A percentile compares a stretch with the other conserved stretches of the same genome.
phyloP scores from a whole-genome alignment of 2,888 invertebrate species.

The Nephrotoma flavescens region DNA sequence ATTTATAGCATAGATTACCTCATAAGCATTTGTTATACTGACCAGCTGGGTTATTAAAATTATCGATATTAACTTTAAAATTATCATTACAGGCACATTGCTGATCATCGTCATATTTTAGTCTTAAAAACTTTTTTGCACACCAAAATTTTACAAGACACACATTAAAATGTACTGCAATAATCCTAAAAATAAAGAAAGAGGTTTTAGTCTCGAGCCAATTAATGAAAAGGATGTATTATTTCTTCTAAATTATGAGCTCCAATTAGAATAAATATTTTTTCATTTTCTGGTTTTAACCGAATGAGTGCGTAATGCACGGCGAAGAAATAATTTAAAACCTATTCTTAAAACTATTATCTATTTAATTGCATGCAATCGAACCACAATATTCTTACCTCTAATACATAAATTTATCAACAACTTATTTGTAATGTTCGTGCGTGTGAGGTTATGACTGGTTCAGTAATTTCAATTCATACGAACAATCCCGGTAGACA shows the following conservation, averaged over 20 bases:
- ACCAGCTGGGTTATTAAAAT: neutral
- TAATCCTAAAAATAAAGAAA: neutral
- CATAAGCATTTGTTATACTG: neutral
- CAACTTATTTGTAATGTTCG: neutral
- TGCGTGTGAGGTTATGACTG: neutral
- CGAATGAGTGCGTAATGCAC: neutral
- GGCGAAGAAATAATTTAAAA: neutral
- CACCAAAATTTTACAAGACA: neutral
- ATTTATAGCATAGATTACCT: constrained; percentile 75
- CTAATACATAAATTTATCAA: neutral
- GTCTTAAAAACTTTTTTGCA: neutral
- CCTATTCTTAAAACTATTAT: neutral
- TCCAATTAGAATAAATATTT: neutral
- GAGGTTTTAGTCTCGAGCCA: no score
- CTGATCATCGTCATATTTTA: neutral
- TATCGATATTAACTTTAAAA: neutral
- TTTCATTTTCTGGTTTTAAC: neutral
- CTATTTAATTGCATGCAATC: neutral
- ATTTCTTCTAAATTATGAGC: neutral
- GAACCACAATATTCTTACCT: neutral
- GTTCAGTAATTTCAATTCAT: neutral
- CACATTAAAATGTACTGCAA: neutral
- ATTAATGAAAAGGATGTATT: no score
- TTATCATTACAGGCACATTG: neutral
- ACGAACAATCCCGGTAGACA: neutral